Evolutionary conservation across 1,140 invertebrate genomes (phyloP).

Genomic region (Pristionchus pacificus): DNA sequence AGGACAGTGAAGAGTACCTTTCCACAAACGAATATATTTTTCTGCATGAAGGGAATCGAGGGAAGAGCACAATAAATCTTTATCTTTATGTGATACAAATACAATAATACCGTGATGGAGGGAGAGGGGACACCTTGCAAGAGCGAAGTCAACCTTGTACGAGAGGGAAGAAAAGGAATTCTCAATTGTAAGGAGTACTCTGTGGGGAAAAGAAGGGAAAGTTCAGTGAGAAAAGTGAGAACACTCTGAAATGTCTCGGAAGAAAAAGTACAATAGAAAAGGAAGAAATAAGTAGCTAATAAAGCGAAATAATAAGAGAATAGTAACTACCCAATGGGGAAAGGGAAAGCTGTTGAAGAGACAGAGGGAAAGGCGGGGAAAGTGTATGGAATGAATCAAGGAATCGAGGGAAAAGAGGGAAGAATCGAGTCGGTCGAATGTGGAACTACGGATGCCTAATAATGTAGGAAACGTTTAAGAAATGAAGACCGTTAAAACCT

Average conservation of each 20-base stretch:
- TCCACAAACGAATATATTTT: no score
- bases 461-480: no score
- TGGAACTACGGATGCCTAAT: no score
- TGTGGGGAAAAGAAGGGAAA: background rate
- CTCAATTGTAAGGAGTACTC: constrained; percentile 1
- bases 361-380: no score
- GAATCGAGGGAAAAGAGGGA: background rate
- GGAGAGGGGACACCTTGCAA: constrained; percentile 1
- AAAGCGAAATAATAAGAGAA: constrained; percentile 16
- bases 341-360: constrained; percentile 12
- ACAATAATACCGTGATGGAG: constrained; percentile 5
- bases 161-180: background rate
- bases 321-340: background rate
- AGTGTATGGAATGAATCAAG: background rate
- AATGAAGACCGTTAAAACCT: no score
- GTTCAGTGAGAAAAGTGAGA: constrained; percentile 7
- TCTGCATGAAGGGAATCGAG: background rate
- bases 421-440: no score
- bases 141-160: constrained; percentile 1
- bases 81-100: no score
- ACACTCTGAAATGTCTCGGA: constrained; percentile 8
- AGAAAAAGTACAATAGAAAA: background rate
- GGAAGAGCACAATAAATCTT: background rate
- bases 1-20: no score
- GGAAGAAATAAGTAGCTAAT: background rate